A percentile compares a stretch with the other conserved stretches of the same genome.
These are phyloP conservation scores for Kryptopterus vitreolus DNA, from an alignment of 2,797 vertebrate species.

Conservation along the genomic window DNA sequence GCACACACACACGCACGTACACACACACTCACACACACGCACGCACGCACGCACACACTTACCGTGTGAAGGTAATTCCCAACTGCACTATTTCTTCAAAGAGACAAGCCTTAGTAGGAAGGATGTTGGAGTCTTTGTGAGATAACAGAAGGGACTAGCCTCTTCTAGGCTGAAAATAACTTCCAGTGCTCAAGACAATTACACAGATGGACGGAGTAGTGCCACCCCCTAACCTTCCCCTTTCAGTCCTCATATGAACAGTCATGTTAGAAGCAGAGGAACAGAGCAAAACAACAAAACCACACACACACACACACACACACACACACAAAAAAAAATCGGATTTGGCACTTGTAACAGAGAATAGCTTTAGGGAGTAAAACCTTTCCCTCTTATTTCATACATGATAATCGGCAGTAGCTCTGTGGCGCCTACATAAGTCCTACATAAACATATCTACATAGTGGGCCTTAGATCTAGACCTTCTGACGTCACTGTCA, in stretches of 20 bases:
- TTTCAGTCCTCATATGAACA: constrained; percentile 38
- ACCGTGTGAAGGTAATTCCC: constrained; percentile 61
- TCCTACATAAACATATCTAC: background rate
- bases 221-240: constrained; percentile 47
- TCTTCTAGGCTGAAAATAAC: constrained; percentile 62
- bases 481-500: too few species aligned
- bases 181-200: constrained; percentile 64
- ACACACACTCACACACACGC: constrained; percentile 30
- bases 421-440: background rate
- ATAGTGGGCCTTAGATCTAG: background rate
- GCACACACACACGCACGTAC: background rate
- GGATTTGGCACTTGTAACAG: background rate
- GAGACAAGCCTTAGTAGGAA: constrained; percentile 52
- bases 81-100: constrained; percentile 64
- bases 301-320: too few species aligned
- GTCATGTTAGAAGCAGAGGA: constrained; percentile 5
- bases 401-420: background rate
- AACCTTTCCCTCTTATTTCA: background rate
- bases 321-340: background rate
- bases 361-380: background rate
- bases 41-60: constrained; percentile 31
- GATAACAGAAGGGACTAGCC: constrained; percentile 63
- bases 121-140: constrained; percentile 60
- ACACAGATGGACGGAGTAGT: constrained; percentile 66
- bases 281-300: background rate